phyloP scores from a whole-genome alignment of 1,140 invertebrate species.

The Chelonus insularis region DNA sequence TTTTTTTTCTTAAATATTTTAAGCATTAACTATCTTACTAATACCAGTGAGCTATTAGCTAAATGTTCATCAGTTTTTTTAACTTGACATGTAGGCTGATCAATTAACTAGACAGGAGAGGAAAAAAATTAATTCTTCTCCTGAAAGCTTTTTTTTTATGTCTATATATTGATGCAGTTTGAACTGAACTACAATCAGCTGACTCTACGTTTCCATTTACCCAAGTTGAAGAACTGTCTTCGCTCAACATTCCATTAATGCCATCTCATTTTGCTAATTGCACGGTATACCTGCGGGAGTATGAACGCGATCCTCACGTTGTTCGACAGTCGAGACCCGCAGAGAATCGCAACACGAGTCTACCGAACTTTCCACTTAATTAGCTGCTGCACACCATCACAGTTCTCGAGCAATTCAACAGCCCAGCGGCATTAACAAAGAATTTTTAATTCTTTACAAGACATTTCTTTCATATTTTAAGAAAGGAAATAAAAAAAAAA shows the following conservation, averaged over 20 bases:
- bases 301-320: conserved; percentile 16
- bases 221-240: conserved; percentile 22
- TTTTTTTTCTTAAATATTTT: not conserved
- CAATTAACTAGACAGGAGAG: too few relatives aligned
- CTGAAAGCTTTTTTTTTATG: too few relatives aligned
- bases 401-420: not conserved
- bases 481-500: not conserved
- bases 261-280: conserved; percentile 34
- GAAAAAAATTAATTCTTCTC: too few relatives aligned
- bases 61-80: too few relatives aligned
- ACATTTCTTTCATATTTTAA: not conserved
- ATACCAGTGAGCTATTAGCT: too few relatives aligned
- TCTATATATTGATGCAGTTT: too few relatives aligned
- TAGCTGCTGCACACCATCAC: conserved; percentile 9
- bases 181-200: too few relatives aligned
- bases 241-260: conserved; percentile 29
- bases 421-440: not conserved
- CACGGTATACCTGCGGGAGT: conserved; percentile 28
- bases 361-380: conserved; percentile 19
- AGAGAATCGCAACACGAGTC: conserved; percentile 2
- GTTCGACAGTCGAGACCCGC: conserved; percentile 7
- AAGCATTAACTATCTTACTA: too few relatives aligned
- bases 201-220: conserved; percentile 32
- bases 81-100: too few relatives aligned
- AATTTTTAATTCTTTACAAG: not conserved